Percentiles rank a stretch among this genome's conserved stretches.
Conservation (phyloP, 2,888 invertebrate genomes). For the Allolobophora icterica region DNA sequence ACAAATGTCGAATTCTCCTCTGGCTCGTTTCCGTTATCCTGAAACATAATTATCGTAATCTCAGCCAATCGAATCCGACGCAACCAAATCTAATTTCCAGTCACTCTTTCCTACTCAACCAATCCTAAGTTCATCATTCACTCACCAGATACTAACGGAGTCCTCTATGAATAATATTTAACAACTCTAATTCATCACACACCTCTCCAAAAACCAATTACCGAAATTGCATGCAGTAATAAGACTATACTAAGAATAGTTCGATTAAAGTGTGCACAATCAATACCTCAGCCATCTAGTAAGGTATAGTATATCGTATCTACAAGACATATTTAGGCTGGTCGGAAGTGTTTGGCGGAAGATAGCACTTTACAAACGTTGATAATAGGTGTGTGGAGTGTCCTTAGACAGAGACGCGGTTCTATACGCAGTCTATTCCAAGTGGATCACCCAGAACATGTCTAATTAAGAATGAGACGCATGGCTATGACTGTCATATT, state of each 20-base stretch:
- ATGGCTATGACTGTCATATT: neutral
- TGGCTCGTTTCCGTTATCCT: constrained; percentile 11
- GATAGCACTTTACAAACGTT: no score
- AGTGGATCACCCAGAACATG: no score
- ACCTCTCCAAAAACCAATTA: neutral
- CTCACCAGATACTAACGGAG: neutral
- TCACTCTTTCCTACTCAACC: neutral
- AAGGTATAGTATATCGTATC: neutral
- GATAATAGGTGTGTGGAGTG: neutral
- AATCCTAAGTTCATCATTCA: neutral
- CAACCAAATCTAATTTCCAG: no score
- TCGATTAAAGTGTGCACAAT: neutral
- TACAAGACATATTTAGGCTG: no score
- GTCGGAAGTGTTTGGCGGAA: no score
- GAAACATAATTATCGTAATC: neutral
- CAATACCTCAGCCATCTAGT: neutral
- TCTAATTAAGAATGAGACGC: neutral
- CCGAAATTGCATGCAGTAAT: no score
- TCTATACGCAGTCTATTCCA: neutral
- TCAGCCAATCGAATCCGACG: neutral
- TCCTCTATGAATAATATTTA: neutral
- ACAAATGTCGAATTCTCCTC: neutral
- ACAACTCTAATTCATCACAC: neutral
- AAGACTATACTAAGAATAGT: neutral
- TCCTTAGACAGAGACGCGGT: neutral